A percentile compares a stretch with the other conserved stretches of the same genome.
phyloP scores from a whole-genome alignment of 2,113 vertebrate species.

The Pterocles burchelli region DNA sequence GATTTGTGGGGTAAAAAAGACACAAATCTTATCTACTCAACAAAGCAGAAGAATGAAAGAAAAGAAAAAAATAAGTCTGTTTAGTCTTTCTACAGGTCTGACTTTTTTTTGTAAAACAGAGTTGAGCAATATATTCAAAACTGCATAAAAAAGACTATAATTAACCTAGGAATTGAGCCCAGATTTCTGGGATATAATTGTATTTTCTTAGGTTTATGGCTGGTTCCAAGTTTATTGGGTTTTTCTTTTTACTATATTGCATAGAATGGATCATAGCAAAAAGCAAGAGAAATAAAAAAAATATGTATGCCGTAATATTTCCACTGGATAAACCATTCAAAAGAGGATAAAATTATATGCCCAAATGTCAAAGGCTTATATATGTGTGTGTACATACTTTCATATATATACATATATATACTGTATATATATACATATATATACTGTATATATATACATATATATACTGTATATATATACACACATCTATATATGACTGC shows the following conservation, averaged over 20 bases:
- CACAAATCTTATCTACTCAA: neutral
- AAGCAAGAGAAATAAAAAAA: neutral
- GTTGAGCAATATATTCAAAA: neutral
- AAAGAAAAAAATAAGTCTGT: neutral
- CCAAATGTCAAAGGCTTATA: neutral
- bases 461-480: neutral
- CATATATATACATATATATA: neutral
- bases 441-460: neutral
- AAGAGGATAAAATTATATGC: neutral
- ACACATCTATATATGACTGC: neutral
- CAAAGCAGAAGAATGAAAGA: neutral
- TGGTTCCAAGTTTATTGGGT: neutral
- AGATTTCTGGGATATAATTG: neutral
- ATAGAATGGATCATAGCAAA: neutral
- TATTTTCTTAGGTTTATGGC: neutral
- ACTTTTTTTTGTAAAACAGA: neutral
- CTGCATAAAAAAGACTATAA: neutral
- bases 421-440: neutral
- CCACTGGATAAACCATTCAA: neutral
- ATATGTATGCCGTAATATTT: neutral
- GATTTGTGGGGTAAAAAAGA: neutral
- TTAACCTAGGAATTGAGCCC: neutral
- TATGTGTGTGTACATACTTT: neutral
- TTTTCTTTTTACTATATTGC: neutral
- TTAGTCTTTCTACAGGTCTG: neutral